Base-by-base conservation (phyloP, 2,888 invertebrate genomes). In the Villa cingulata region DNA sequence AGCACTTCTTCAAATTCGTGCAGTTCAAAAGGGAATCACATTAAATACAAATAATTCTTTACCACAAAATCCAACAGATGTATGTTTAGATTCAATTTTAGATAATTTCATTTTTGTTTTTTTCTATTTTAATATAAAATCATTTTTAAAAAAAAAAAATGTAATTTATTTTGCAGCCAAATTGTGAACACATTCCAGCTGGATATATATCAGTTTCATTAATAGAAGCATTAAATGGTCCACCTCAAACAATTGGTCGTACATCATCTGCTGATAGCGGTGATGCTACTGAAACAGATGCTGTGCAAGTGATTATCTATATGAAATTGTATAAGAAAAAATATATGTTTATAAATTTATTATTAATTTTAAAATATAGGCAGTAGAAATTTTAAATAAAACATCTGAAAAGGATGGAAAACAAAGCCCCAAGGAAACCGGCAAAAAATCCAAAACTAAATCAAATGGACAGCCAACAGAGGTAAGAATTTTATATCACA, bases 161-260 rank as follows among this genome's bases (percentile, higher is more conserved):
- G 36, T 37, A 36, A 1, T 23, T 45, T n/a, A 18, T 38, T 40
- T 18, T 47, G 49, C 49, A 56, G 57, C 56, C 64, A 3, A 59
- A 62, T 6, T 59, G 64, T 45, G 68, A 69, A 51, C 62, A 87
- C 63, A 86, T 94, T 59, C 95, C 94, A 14, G 77, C 85, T 0
- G 95, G 95, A 1, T 96, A 92, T 69, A 89, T 94, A 72, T 84
- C 91, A 27, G 88, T 96, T 45, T 88, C 95, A 0, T 74, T 96
- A 45, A 86, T 96, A 56, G 96, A 96, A 72, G 96, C 96, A 4
- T 73, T 96, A 46, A 96, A 96, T 72, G 96, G 96, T 0, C 94
- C 92, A 9, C 83, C 68, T 15, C 65, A 65, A 43, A 63, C 60
- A 50, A 59, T 62, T 45, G 57, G 57, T 15, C 57, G 64, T 5